Base-by-base conservation (phyloP, 2,797 vertebrate genomes). In the Antennarius maculatus region DNA sequence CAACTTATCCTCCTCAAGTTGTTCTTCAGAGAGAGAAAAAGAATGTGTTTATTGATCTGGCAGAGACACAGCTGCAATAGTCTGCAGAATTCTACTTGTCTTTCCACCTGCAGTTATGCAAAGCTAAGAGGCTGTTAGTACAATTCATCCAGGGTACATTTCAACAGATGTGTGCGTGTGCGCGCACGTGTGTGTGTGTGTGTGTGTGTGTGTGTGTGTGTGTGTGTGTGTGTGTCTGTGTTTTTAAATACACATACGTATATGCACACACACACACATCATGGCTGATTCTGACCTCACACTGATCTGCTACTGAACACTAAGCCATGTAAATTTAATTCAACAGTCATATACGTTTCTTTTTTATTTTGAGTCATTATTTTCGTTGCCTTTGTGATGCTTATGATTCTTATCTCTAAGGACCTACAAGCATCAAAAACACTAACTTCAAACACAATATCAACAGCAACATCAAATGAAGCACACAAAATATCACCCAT, bases 1-100 rank as follows among this genome's bases (percentile, higher is more conserved):
- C 85, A 94, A 90, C 86, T 91, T 92, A 86, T 95, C 93, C 77
- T 94, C 94, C 86, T 94, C 93, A 76, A 93, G 94, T 94, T 94
- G 92, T 89, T 95, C 94, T 94, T 90, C 50, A 69, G 74, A 78
- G 61, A 79, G 66, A 65, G 76, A 74, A 81, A 62, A 74, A 76
- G 37, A 83, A 69, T 42, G 69, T 79, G 79, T 87, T 92, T 85
- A 92, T 88, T 90, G 85, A 88, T 81, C 56, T 66, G 62, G 70
- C 61, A 85, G 53, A 68, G 74, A 72, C 54, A 74, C 51, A 45
- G 42, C 60, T 75, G 67, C 68, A 79, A 80, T 43, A 66, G 73
- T 73, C 65, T 67, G 71, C 45, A 79, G 42, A 45, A 43, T 55
- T 67, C 42, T 55, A n/a, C 48, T 50, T 43, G 43, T 77, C 42